These are phyloP conservation scores for Acronicta psi DNA, from an alignment of 2,888 invertebrate species.

Conservation along the genomic window DNA sequence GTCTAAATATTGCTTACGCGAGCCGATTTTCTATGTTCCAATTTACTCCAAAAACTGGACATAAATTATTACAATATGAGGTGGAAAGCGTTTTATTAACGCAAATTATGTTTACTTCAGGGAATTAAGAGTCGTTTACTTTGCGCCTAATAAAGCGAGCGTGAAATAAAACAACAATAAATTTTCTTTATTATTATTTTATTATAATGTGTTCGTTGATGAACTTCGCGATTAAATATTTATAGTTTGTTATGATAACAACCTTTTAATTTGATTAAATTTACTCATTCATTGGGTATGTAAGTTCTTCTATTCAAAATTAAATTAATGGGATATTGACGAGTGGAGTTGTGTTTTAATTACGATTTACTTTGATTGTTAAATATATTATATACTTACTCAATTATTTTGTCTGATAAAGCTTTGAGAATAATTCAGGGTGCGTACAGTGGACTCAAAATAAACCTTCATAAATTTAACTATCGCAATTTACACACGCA, in stretches of 20 bases:
- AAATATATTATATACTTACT: too few species aligned
- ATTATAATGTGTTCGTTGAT: conserved; percentile 13
- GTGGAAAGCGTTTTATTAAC: neutral
- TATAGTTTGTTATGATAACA: conserved; percentile 1
- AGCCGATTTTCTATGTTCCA: neutral
- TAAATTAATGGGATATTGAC: too few species aligned
- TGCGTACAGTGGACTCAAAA: neutral
- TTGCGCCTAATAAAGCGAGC: neutral
- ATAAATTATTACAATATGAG: neutral
- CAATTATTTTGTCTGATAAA: too few species aligned
- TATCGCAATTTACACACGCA: neutral
- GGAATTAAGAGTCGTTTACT: conserved; percentile 1
- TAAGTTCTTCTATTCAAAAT: too few species aligned
- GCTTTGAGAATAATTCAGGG: too few species aligned
- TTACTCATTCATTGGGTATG: too few species aligned
- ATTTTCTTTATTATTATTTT: conserved; percentile 15
- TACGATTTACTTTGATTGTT: too few species aligned
- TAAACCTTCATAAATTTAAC: neutral
- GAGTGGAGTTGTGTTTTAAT: too few species aligned
- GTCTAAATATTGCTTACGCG: neutral
- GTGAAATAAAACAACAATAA: conserved; percentile 16
- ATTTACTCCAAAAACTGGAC: neutral
- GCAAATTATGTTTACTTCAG: conserved; percentile 2
- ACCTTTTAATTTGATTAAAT: conserved; percentile 22
- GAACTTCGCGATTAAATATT: neutral